Evolutionary conservation across 2,113 vertebrate genomes (phyloP).

Genomic region (Pomatorhinus ruficollis): DNA sequence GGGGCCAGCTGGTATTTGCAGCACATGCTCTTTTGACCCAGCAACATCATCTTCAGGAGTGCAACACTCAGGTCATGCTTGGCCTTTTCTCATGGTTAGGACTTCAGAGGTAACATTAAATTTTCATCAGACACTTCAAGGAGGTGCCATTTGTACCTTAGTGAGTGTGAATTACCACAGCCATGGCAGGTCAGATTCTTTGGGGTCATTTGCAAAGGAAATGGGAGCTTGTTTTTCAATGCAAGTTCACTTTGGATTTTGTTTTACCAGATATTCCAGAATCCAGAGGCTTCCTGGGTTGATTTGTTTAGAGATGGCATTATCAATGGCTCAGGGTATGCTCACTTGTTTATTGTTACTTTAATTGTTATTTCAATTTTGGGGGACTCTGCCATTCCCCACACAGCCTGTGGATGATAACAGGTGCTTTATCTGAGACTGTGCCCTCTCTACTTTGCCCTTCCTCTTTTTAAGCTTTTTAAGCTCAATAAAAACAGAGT

Average conservation of each 20-base stretch:
- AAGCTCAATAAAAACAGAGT: not conserved
- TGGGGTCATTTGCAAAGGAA: not conserved
- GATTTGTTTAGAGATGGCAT: not conserved
- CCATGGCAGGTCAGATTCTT: not conserved
- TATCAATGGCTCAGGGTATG: not conserved
- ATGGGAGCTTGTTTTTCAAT: not conserved
- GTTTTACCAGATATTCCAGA: not conserved
- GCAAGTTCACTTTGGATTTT: not conserved
- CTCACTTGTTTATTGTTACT: not conserved
- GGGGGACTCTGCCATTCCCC: not conserved
- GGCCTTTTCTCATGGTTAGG: not conserved
- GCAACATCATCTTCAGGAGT: not conserved
- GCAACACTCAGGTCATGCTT: not conserved
- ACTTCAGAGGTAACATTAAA: not conserved
- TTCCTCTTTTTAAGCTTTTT: not conserved
- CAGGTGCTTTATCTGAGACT: not conserved
- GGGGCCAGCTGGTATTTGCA: not conserved
- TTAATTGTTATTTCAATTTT: not conserved
- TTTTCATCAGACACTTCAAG: not conserved
- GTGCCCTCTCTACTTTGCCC: not conserved
- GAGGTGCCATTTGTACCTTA: not conserved
- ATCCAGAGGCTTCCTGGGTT: not conserved
- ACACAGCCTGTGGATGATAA: not conserved
- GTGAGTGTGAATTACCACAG: not conserved
- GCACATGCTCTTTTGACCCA: not conserved